These are phyloP conservation scores for Euglossa dilemma DNA, from an alignment of 1,140 invertebrate species.

Conservation along the genomic window DNA sequence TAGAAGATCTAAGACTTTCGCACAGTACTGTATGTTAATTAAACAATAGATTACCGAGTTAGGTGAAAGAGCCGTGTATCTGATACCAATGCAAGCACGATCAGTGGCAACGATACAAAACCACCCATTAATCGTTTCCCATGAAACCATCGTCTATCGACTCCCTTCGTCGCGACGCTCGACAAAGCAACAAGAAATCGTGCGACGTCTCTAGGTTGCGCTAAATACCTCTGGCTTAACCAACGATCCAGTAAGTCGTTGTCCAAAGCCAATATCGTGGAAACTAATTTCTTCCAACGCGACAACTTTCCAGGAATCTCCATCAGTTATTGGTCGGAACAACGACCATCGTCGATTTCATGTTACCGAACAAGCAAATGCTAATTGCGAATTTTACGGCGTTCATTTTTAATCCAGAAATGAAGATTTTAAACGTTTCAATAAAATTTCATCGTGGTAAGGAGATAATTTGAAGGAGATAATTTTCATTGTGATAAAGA, in stretches of 20 bases:
- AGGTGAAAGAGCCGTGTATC: not conserved
- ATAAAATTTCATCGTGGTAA: no score
- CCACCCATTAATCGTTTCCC: not conserved
- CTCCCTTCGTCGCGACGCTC: not conserved
- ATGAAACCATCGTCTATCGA: slow-evolving; percentile 12
- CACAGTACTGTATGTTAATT: not conserved
- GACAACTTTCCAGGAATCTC: not conserved
- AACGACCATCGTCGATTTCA: no score
- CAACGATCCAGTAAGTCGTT: not conserved
- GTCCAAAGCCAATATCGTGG: not conserved
- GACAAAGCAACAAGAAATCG: not conserved
- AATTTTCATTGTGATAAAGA: no score
- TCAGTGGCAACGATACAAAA: not conserved
- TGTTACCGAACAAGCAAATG: no score
- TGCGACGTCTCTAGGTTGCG: no score
- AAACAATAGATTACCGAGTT: not conserved
- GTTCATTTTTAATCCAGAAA: no score
- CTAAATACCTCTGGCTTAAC: not conserved
- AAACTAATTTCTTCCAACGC: not conserved
- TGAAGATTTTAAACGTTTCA: no score
- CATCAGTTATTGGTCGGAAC: no score
- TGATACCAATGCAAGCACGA: not conserved
- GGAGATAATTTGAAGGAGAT: no score
- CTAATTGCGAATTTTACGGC: no score
- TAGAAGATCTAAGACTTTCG: not conserved